Conservation (phyloP, 2,797 vertebrate species). For the Myotis pilosus region DNA sequence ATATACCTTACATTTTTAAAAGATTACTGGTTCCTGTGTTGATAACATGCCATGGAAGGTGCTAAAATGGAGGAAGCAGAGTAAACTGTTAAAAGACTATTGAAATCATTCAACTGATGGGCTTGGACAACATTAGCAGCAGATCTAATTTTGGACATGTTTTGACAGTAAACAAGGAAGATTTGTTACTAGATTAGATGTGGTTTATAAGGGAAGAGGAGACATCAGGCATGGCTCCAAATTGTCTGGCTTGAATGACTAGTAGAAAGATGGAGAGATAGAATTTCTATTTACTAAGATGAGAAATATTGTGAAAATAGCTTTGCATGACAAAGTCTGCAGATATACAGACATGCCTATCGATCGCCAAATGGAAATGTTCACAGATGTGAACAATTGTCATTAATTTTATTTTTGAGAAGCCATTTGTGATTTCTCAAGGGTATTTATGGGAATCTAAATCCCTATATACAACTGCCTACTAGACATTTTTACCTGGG, state of each 20-base stretch:
- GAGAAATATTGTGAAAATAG: neutral
- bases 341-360: neutral
- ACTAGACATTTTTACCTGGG: neutral
- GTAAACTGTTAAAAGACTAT: neutral
- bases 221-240: neutral
- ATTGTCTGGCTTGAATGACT: neutral
- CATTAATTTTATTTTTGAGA: neutral
- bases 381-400: neutral
- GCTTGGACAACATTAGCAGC: neutral
- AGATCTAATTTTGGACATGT: neutral
- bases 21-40: neutral
- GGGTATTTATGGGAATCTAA: neutral
- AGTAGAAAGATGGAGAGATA: neutral
- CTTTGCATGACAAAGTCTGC: neutral
- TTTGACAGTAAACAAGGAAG: neutral
- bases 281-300: neutral
- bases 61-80: neutral
- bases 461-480: neutral
- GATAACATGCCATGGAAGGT: neutral
- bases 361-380: neutral
- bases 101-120: neutral
- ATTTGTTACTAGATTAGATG: neutral
- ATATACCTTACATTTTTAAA: neutral
- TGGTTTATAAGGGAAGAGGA: neutral
- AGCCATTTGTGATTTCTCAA: neutral